Evolutionary conservation across 1,140 invertebrate species (phyloP), one percentile per base, ranked within the genome.

Genomic region (Pseudoatta argentina): DNA sequence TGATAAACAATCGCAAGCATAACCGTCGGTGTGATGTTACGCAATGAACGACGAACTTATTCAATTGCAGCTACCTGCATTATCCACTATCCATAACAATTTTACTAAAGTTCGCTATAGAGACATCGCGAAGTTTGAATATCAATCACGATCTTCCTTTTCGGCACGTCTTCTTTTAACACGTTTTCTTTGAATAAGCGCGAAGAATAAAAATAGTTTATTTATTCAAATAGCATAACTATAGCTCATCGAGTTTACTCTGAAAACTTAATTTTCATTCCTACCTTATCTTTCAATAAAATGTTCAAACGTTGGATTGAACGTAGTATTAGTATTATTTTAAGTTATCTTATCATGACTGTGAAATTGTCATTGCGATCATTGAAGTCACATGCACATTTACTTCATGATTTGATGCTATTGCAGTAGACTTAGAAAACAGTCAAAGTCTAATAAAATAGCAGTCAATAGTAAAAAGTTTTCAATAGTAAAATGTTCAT

Each of bases 11-110:
- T 57, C 34, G 55, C 34, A 2, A 59, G 12, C 4, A 10, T n/a
- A 57, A 39, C 66, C 16, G 78, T 81, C 78, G 64, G 21, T 81
- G 61, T 12, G 48, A 48, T 12, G n/a, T 71, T 57, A 57, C 21
- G 66, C 51, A 81, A 53, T 6, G 18, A 12, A 81, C 34, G 55
- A 24, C 16, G 5, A 24, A 5, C 12, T 81, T 66, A 82, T n/a
- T 72, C 55, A 16, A 44, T 66, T n/a, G 16, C 27, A 87, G 79
- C n/a, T 59, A 57, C 59, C 87, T 87, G 12, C 73, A 72, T 87
- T 89, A 83, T 76, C 87, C 12, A 72, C 86, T 14, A 51, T 61
- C 30, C 69, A 10, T 57, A 69, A 87, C 39, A 73, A 85, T 86
- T 67, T 39, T 24, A 21, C 81, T 57, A 10, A 30, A 75, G 12